Percentiles rank a stretch among this genome's conserved stretches.
Conservation (phyloP, 2,888 invertebrate species). For the Beris morrisii region DNA sequence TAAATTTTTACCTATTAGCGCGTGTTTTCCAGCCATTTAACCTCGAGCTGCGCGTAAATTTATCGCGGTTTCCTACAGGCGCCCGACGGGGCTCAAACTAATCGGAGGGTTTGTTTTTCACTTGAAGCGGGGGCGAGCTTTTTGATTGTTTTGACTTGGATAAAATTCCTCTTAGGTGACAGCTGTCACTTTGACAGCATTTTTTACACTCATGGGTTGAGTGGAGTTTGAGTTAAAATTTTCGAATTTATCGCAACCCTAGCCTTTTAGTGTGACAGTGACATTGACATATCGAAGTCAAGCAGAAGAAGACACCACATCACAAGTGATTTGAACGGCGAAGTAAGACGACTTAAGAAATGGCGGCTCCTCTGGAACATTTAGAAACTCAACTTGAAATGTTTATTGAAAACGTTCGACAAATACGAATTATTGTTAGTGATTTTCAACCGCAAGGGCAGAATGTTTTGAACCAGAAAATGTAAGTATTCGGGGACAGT, state of each 20-base stretch:
- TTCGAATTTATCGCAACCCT: too few relatives aligned
- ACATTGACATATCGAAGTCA: background rate
- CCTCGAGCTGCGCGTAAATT: too few relatives aligned
- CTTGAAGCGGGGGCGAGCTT: too few relatives aligned
- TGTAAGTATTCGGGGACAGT: conserved; percentile 62
- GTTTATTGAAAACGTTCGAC: conserved; percentile 98
- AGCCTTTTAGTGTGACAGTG: background rate
- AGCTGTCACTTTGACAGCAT: too few relatives aligned
- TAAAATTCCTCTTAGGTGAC: too few relatives aligned
- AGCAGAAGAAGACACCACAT: background rate
- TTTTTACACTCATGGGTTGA: too few relatives aligned
- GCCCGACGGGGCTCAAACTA: too few relatives aligned
- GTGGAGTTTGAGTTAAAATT: too few relatives aligned
- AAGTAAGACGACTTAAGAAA: conserved; percentile 45
- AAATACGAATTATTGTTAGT: conserved; percentile 96
- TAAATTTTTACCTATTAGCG: conserved; percentile 17
- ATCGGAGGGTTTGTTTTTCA: too few relatives aligned
- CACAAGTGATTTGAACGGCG: too few relatives aligned
- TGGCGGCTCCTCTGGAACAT: conserved; percentile 86
- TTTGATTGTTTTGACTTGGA: too few relatives aligned
- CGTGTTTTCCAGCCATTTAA: conserved; percentile 21
- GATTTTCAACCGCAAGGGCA: conserved; percentile 99
- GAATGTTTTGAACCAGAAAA: conserved; percentile 93
- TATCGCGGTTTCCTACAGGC: too few relatives aligned
- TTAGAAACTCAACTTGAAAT: conserved; percentile 92